Evolutionary conservation across 2,888 invertebrate genomes (phyloP), one percentile per base, ranked within the genome.

Genomic region (Xylota sylvarum): DNA sequence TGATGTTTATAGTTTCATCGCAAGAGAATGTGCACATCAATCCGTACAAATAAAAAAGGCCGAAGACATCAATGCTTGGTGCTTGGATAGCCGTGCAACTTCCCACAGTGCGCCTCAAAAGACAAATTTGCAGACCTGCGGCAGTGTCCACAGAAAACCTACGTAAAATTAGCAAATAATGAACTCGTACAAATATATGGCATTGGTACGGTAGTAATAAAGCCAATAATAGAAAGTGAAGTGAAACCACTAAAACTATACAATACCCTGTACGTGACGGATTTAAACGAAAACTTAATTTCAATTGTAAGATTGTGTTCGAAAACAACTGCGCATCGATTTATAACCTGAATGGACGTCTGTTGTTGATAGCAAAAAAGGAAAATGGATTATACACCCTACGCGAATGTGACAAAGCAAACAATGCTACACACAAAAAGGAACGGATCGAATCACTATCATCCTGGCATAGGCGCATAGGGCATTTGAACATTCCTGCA

Each of bases 21-120:
- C 30, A n/a, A 55, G n/a, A 55, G 55, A 55, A 55, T 55, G 27
- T 30, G 55, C 55, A 55, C 55, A 55, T 55, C 55, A 55, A 55
- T 55, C 55, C 30, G 2, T 12, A 30, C 55, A 55, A 55, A 30
- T 27, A 12, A 40, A 43, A 14, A 43, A 43, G 14, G 43, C 43
- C 43, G 43, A 43, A 43, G 43, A 43, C 43, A 32, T 32, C 27
- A 55, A 55, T 30, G 1, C 30, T 30, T 55, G 55, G 30, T 55
- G 55, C n/a, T 55, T 55, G 27, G 30, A 55, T 30, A 55, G 55
- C 32, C 30, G 55, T 30, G 27, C n/a, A 5, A 55, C 30, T 19
- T 30, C 14, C 5, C 55, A 30, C 0, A 55, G 30, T 55, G 32
- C n/a, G 27, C 52, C 23, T 55, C 52, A 27, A 27, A 55, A 23